Base-by-base conservation (phyloP, 2,797 vertebrate species). In the Limnodromus scolopaceus region DNA sequence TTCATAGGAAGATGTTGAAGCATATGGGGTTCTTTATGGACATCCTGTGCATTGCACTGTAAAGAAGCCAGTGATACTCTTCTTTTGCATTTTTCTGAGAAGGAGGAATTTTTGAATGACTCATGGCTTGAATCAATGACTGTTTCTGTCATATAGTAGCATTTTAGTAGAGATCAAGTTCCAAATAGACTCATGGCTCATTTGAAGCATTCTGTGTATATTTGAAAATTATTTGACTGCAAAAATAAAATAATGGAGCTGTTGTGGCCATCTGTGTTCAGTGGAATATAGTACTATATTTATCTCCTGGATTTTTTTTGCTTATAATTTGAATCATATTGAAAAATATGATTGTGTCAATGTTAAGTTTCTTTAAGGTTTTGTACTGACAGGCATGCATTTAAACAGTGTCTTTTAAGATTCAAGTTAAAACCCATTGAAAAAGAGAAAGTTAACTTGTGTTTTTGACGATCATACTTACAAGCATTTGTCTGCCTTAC, bases 1-100 rank as follows among this genome's bases (percentile, higher is more conserved):
- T 87, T 95, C 63, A 55, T 68, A 63, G 87, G 86, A 90, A 93
- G 74, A 61, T 16, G 14, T 51, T 87, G 84, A 89, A 89, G 84
- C 55, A 3, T 54, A 27, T 41, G 77, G 77, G 63, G 54, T 57
- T 90, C 32, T 92, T 94, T 87, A 57, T 91, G 91, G 86, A 38
- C 54, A 58, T 72, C 80, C 74, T 76, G 54, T 87, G 70, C 46
- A 8, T 25, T 93, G 69, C 85, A 65, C 41, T 92, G 53, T 18
- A 54, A 57, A 82, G 77, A 66, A 79, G 74, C 25, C 48, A 61
- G 46, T 55, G 74, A 81, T 85, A 16, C 41, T 78, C n/a, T n/a
- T 69, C 36, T n/a, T 18, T 32, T 36, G 39, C 38, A 4, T 57
- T 81, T 85, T 69, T 76, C 53, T 83, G 68, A 64, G 69, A 9